Evolutionary conservation across 2,888 invertebrate species (phyloP), one percentile per base, ranked within the genome.

Genomic region (Chalcosyrphus nemorum): DNA sequence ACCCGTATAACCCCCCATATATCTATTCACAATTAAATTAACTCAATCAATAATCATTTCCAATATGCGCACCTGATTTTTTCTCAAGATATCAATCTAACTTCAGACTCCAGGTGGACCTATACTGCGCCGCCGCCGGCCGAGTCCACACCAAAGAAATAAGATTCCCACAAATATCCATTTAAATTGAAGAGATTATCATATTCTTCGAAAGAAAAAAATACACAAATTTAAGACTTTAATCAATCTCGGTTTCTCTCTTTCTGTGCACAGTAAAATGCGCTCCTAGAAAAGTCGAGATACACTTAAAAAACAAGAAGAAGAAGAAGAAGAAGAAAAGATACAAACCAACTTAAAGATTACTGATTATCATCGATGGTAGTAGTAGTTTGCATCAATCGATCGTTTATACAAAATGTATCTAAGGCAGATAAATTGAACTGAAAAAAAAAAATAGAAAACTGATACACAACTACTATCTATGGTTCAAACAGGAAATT

Each of bases 231-330:
- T 66, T 52, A n/a, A n/a, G n/a, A 71, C 47, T 68, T 38, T 24
- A 75, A 81, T 75, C 59, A 81, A 81, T 81, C 75, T 75, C 45
- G n/a, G n/a, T n/a, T n/a, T n/a, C n/a, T n/a, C n/a, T n/a, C n/a
- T n/a, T n/a, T 24, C 24, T 21, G 52, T n/a, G n/a, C n/a, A n/a
- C 61, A 45, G 50, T 21, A 68, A 61, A 74, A 63, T 75, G 29
- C 56, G 29, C 66, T 65, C 17, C 47, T 63, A 63, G 41, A 45
- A 35, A 74, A 78, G 29, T 29, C 6, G 29, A 4, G 29, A 29
- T 6, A 27, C 27, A 27, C 27, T 4, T 5, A 27, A 27, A 27
- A 27, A 27, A 27, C 5, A n/a, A n/a, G n/a, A n/a, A 54, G 45
- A 21, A 56, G 52, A 56, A 27, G 47, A 11, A 56, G 27, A 52